A percentile compares a stretch with the other conserved stretches of the same genome.
phyloP scores from a whole-genome alignment of 2,113 vertebrate genomes.

The Larimichthys polyactis region DNA sequence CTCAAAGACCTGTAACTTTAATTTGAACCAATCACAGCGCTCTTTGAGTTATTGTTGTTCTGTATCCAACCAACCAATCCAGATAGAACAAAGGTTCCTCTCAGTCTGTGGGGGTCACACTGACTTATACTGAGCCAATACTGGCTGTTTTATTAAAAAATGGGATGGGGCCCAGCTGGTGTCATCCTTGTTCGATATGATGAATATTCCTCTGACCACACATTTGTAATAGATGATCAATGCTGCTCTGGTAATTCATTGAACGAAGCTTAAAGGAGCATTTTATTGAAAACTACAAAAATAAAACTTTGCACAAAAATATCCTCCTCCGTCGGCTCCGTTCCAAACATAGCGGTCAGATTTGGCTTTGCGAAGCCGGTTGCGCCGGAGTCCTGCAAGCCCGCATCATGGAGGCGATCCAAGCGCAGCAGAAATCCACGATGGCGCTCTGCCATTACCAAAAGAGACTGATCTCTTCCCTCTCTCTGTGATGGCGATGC shows the following conservation, averaged over 20 bases:
- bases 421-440: conserved; percentile 47
- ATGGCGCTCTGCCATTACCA: conserved; percentile 63
- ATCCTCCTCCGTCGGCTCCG: neutral
- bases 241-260: no score
- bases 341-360: conserved; percentile 39
- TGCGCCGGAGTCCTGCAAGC: conserved; percentile 24
- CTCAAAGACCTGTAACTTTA: neutral
- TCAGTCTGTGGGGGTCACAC: neutral
- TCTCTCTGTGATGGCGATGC: conserved; percentile 54
- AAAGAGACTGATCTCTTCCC: conserved; percentile 54
- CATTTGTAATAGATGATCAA: neutral
- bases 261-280: neutral
- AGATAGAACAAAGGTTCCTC: neutral
- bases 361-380: conserved; percentile 14
- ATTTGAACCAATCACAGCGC: neutral
- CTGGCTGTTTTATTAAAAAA: neutral
- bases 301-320: conserved; percentile 1
- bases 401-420: conserved; percentile 52
- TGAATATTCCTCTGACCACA: no score
- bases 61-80: neutral
- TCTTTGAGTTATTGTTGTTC: neutral
- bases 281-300: neutral
- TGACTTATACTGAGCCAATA: neutral
- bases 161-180: conserved; percentile 11
- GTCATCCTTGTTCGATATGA: neutral